These are phyloP conservation scores for Calidris pygmaea DNA, from an alignment of 2,113 vertebrate genomes.

Conservation along the genomic window DNA sequence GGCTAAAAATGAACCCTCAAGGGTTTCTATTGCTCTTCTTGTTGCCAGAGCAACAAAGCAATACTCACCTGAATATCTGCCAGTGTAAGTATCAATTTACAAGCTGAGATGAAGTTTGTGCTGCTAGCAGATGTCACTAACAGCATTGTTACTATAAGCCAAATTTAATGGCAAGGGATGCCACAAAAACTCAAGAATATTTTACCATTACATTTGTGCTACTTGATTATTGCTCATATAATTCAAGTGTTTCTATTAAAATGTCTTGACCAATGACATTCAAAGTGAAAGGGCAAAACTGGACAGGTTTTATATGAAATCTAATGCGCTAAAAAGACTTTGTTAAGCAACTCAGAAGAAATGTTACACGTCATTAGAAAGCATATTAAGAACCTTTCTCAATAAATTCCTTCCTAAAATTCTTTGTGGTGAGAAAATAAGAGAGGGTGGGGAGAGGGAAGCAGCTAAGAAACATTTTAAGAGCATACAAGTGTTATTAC, in stretches of 20 bases:
- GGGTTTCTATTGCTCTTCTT: not conserved
- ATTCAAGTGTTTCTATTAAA: slow-evolving; percentile 40
- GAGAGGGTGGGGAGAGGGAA: not conserved
- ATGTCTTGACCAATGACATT: not conserved
- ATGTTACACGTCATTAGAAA: not conserved
- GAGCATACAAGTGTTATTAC: not conserved
- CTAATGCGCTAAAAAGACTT: not conserved
- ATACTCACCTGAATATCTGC: slow-evolving; percentile 41
- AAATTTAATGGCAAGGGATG: not conserved
- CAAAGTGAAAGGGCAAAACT: not conserved
- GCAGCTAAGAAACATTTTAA: not conserved
- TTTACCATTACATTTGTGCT: not conserved
- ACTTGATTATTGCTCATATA: slow-evolving; percentile 14
- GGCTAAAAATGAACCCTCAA: slow-evolving; percentile 37
- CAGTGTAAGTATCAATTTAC: slow-evolving; percentile 29
- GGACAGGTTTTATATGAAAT: not conserved
- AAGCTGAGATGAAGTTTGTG: slow-evolving; percentile 8
- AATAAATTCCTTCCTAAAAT: not conserved
- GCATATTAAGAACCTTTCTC: not conserved
- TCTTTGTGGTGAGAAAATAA: not conserved
- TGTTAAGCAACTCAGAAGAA: not conserved
- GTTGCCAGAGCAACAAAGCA: slow-evolving; percentile 63
- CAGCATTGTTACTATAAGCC: not conserved
- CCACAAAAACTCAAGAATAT: not conserved
- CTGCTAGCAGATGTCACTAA: not conserved